Conservation (phyloP, 2,113 vertebrate genomes). For the Gracilinanus agilis region DNA sequence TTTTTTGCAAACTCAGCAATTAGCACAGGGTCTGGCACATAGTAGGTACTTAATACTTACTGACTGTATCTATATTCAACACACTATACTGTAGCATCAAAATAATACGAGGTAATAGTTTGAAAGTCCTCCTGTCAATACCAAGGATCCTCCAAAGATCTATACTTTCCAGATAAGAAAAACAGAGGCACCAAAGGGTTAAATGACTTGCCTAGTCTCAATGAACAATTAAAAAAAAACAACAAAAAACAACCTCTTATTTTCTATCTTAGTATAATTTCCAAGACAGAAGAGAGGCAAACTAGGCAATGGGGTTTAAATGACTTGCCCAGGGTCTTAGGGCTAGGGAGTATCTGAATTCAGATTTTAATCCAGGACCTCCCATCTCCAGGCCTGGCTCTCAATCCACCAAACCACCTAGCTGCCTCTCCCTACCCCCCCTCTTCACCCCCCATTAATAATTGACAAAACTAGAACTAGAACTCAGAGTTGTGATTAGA, state of each 20-base stretch:
- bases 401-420: too few species aligned
- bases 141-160: background rate
- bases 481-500: background rate
- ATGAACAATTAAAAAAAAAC: background rate
- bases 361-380: too few species aligned
- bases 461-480: background rate
- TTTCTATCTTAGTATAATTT: too few species aligned
- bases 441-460: background rate
- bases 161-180: background rate
- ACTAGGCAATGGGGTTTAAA: too few species aligned
- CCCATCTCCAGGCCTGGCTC: too few species aligned
- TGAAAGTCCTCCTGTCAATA: background rate
- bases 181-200: background rate
- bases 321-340: too few species aligned
- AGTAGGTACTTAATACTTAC: background rate
- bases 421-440: too few species aligned
- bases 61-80: background rate
- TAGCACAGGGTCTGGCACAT: background rate
- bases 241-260: too few species aligned
- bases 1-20: background rate
- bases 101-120: background rate
- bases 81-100: background rate
- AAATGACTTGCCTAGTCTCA: background rate
- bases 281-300: too few species aligned
- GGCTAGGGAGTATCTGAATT: too few species aligned